Conservation (phyloP, 2,888 invertebrate genomes). For the Stenodera caucasica region DNA sequence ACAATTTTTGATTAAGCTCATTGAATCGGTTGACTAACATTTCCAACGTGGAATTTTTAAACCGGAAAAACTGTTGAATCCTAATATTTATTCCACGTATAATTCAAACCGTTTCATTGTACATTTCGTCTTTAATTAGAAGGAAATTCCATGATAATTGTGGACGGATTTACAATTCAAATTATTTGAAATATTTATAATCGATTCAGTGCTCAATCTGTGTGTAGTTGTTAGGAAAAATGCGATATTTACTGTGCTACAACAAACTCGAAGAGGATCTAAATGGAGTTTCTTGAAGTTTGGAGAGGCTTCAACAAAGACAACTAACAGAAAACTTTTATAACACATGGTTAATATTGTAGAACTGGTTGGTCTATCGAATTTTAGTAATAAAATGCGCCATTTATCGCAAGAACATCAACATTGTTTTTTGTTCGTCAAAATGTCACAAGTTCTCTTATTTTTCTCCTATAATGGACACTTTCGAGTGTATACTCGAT, state of each 20-base stretch:
- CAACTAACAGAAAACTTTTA: not conserved
- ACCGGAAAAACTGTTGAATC: constrained; percentile 31
- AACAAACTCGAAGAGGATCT: not conserved
- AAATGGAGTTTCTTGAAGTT: not conserved
- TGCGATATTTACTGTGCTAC: not conserved
- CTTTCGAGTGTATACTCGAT: too few relatives aligned
- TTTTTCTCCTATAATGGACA: too few relatives aligned
- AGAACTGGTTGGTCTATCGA: not conserved
- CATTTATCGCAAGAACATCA: too few relatives aligned
- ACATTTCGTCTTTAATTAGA: constrained; percentile 18
- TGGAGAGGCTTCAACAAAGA: not conserved
- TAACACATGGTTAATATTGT: not conserved
- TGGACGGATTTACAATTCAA: too few relatives aligned
- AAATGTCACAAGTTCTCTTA: too few relatives aligned
- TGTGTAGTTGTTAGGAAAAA: not conserved
- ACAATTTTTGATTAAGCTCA: constrained; percentile 36
- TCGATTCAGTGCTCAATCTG: too few relatives aligned
- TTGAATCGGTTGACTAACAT: constrained; percentile 36
- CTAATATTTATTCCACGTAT: constrained; percentile 38
- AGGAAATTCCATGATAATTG: too few relatives aligned
- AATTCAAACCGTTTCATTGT: constrained; percentile 38
- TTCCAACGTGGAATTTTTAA: constrained; percentile 35
- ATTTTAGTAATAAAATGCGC: too few relatives aligned
- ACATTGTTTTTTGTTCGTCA: too few relatives aligned
- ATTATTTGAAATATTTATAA: too few relatives aligned